A percentile compares a stretch with the other conserved stretches of the same genome.
These are phyloP conservation scores for Pangasianodon hypophthalmus DNA, from an alignment of 2,113 vertebrate genomes.

Conservation along the genomic window DNA sequence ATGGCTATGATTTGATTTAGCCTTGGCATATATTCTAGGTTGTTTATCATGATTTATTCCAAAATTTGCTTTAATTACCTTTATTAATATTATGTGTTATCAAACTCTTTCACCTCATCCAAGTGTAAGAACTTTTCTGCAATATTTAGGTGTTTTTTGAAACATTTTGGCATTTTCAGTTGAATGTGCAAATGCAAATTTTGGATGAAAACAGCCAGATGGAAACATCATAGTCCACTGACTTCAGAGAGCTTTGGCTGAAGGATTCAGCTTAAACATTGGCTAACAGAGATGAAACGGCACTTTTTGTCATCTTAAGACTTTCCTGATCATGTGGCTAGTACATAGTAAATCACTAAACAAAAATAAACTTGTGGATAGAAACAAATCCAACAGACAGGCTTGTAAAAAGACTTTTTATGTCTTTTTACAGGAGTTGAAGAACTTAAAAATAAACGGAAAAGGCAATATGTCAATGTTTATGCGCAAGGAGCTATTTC, in stretches of 20 bases:
- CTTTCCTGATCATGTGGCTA: neutral
- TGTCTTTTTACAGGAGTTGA: neutral
- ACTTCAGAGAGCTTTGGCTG: neutral
- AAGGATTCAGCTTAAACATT: slow-evolving; percentile 4
- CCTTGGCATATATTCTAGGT: neutral
- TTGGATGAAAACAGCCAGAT: neutral
- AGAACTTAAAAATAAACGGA: neutral
- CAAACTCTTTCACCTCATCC: neutral
- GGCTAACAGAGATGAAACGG: neutral
- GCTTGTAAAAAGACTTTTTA: neutral
- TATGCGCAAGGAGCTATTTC: neutral
- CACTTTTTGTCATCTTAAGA: neutral
- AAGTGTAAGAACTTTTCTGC: too few species aligned
- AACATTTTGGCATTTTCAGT: neutral
- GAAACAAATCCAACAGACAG: neutral
- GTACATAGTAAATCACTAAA: neutral
- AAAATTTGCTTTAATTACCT: neutral
- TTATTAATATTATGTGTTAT: neutral
- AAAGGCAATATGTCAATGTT: neutral
- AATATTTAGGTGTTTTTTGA: too few species aligned
- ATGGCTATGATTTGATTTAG: neutral
- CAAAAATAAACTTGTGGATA: neutral
- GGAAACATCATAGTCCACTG: neutral
- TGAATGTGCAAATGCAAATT: neutral
- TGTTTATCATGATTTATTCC: neutral